Conservation (phyloP, 1,140 invertebrate species). For the Harpegnathos saltator region DNA sequence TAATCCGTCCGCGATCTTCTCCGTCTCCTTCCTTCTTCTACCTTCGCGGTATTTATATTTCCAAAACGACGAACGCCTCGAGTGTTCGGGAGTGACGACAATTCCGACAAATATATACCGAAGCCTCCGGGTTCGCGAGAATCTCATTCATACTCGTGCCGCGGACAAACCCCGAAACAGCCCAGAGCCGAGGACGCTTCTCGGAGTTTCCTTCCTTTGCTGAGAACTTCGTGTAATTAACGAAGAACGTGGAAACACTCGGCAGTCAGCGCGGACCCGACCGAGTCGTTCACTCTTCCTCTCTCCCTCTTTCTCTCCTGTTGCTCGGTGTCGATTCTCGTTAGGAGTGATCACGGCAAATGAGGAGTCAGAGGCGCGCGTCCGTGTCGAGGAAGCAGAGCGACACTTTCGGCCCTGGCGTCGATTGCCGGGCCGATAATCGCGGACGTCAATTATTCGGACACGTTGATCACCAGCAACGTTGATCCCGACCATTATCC, state of each 20-base stretch:
- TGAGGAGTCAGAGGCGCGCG: slow-evolving; percentile 32
- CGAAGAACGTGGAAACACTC: slow-evolving; percentile 2
- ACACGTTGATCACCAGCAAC: slow-evolving; percentile 51
- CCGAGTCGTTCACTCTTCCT: neutral
- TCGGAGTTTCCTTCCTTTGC: neutral
- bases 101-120: neutral
- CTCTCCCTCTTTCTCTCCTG: neutral
- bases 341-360: slow-evolving; percentile 49
- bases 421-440: slow-evolving; percentile 57
- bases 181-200: neutral
- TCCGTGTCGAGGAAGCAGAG: slow-evolving; percentile 24
- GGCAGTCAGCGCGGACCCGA: neutral
- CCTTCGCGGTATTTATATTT: neutral
- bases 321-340: slow-evolving; percentile 41
- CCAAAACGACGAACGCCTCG: neutral
- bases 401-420: slow-evolving; percentile 48
- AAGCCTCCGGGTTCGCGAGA: too few species aligned
- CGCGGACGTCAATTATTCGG: slow-evolving; percentile 62
- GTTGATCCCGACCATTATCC: slow-evolving; percentile 57
- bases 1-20: neutral
- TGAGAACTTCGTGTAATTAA: slow-evolving; percentile 26
- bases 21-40: too few species aligned
- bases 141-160: slow-evolving; percentile 4
- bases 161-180: neutral
- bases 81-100: neutral